Percentiles rank a stretch among this genome's conserved stretches.
phyloP scores from a whole-genome alignment of 2,113 vertebrate genomes.

The Danionella cerebrum region DNA sequence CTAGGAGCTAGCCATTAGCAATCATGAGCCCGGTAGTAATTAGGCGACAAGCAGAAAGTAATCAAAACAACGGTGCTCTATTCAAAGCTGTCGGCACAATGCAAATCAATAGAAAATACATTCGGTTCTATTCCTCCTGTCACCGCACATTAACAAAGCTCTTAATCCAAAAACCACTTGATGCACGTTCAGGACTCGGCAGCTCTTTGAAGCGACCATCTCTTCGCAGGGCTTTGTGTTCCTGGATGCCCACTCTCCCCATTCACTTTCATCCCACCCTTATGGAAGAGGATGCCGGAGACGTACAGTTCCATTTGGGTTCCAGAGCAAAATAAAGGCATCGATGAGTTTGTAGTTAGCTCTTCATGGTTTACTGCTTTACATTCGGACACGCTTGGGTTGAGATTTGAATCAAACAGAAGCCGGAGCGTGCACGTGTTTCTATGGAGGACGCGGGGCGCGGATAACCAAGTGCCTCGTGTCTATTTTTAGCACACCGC shows the following conservation, averaged over 20 bases:
- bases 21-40: neutral
- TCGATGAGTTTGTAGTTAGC: conserved; percentile 35
- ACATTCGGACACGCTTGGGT: conserved; percentile 36
- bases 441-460: conserved; percentile 48
- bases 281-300: conserved; percentile 10
- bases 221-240: neutral
- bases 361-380: conserved; percentile 38
- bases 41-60: neutral
- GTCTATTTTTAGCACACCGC: conserved; percentile 63
- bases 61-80: neutral
- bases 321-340: conserved; percentile 34
- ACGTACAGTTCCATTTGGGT: neutral
- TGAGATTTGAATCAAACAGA: conserved; percentile 22
- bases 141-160: conserved; percentile 1
- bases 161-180: neutral
- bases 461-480: conserved; percentile 48
- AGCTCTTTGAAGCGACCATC: neutral
- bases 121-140: neutral
- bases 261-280: neutral
- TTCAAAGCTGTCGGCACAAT: neutral
- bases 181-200: neutral
- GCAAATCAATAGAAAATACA: conserved; percentile 15
- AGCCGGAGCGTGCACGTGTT: conserved; percentile 26
- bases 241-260: neutral
- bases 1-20: neutral